A percentile compares a stretch with the other conserved stretches of the same genome.
Conservation (phyloP, 2,113 vertebrate genomes). For the Tiliqua scincoides region DNA sequence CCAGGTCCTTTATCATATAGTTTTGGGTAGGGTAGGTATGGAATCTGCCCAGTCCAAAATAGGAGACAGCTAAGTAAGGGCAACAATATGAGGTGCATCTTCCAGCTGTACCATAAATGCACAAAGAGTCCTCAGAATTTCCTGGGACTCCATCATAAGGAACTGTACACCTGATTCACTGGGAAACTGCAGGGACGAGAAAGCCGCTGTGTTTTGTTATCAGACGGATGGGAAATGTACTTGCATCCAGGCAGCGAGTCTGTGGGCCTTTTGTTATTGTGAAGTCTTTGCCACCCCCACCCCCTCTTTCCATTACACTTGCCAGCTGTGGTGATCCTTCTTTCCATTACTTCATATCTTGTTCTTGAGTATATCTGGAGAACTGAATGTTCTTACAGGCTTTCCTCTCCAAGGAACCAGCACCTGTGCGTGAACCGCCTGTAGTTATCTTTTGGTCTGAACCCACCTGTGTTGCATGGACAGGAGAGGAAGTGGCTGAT, state of each 20-base stretch:
- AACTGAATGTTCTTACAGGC: neutral
- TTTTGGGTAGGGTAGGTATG: neutral
- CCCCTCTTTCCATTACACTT: neutral
- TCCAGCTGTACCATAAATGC: neutral
- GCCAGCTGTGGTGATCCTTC: neutral
- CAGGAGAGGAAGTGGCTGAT: neutral
- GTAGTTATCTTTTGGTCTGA: neutral
- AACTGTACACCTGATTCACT: neutral
- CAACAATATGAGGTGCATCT: neutral
- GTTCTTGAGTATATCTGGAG: slow-evolving; percentile 2
- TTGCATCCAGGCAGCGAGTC: neutral
- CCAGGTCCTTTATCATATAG: neutral
- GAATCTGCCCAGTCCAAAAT: neutral
- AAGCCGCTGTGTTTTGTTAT: neutral
- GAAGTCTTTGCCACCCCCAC: neutral
- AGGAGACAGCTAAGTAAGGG: neutral
- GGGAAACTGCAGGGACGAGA: neutral
- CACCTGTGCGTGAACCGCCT: neutral
- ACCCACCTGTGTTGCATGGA: neutral
- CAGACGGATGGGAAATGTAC: neutral
- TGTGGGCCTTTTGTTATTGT: neutral
- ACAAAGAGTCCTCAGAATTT: slow-evolving; percentile 26
- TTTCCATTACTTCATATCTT: slow-evolving; percentile 34
- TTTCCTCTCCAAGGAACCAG: neutral
- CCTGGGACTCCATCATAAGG: neutral